Base-by-base conservation (phyloP, 2,888 invertebrate species). In the Nezara viridula region DNA sequence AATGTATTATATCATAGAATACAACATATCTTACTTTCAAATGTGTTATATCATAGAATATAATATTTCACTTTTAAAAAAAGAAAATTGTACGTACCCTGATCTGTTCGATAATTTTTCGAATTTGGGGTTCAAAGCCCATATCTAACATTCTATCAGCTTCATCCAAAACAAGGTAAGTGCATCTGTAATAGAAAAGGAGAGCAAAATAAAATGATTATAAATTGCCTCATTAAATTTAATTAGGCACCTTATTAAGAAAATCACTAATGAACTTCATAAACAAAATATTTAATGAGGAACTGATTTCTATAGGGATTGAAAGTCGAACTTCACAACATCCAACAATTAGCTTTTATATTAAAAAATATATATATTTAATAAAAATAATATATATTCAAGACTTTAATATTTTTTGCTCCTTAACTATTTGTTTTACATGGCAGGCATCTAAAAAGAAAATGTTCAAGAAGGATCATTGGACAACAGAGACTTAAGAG, bases 101-200 rank as follows among this genome's bases (percentile, higher is more conserved):
- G 92, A 98, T 97, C 93, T 98, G 98, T 93, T 98, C 97, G 91
- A 98, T 97, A 91, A 98, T 98, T 93, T 98, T 98, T 85, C 98
- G 95, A 92, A 98, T 98, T 92, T 98, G 98, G 10, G 98, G 98
- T 92, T 99, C 98, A 93, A 98, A 99, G 85, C 98, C 98, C 98
- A 99, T 99, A 92, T 99, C 98, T 91, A 99, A 93, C 98, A 98
- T 98, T 91, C 98, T 94, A 93, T 99, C 98, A 89, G 98, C 98
- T 93, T 98, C 98, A 93, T 98, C 98, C 90, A 98, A 93, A 0
- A 98, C 98, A 55, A 99, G 94, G 92, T 98, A 99, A 19, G 98
- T 98, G 93, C 97, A 97, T 89, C 97, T 89, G 47, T 37, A 89
- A 55, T 10, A 47, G 2, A 81, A 81, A 81, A 44, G n/a, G 12